Conservation (phyloP, 2,113 vertebrate genomes). For the Neodontobutis hainanensis region DNA sequence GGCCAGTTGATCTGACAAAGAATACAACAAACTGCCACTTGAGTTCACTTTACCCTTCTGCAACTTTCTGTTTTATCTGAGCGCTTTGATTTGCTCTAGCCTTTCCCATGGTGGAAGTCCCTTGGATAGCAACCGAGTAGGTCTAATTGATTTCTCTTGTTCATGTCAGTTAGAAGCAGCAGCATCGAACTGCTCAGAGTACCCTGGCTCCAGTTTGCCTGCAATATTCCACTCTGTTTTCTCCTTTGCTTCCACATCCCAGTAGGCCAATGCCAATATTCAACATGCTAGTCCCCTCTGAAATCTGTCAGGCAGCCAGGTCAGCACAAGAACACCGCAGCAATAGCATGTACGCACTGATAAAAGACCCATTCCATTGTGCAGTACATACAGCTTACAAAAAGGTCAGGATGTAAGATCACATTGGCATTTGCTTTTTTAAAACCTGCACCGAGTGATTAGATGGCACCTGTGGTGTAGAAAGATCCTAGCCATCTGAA, state of each 20-base stretch:
- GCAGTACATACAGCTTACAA: slow-evolving; percentile 8
- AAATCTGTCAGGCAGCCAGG: slow-evolving; percentile 17
- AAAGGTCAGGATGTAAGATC: slow-evolving; percentile 52
- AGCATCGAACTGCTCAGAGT: slow-evolving; percentile 67
- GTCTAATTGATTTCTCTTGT: slow-evolving; percentile 81
- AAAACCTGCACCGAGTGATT: slow-evolving; percentile 22
- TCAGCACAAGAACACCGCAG: slow-evolving; percentile 16
- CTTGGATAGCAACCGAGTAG: slow-evolving; percentile 67
- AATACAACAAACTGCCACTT: slow-evolving; percentile 51
- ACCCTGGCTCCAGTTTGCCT: slow-evolving; percentile 63
- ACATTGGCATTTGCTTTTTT: slow-evolving; percentile 31
- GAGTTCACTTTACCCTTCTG: slow-evolving; percentile 47
- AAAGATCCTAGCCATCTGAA: not conserved
- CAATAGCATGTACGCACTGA: slow-evolving; percentile 8
- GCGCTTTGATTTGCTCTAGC: slow-evolving; percentile 48
- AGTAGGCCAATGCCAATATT: slow-evolving; percentile 45
- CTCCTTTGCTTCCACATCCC: slow-evolving; percentile 41
- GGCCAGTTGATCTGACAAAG: slow-evolving; percentile 40
- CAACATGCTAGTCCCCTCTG: slow-evolving; percentile 41
- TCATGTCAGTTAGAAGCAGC: slow-evolving; percentile 62
- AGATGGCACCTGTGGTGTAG: slow-evolving; percentile 1
- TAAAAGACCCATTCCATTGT: slow-evolving; percentile 6
- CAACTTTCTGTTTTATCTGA: slow-evolving; percentile 36
- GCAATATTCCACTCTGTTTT: slow-evolving; percentile 51
- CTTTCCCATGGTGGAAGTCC: slow-evolving; percentile 59